Conservation (phyloP, 2,888 invertebrate genomes). For the Andrena chrysosceles region DNA sequence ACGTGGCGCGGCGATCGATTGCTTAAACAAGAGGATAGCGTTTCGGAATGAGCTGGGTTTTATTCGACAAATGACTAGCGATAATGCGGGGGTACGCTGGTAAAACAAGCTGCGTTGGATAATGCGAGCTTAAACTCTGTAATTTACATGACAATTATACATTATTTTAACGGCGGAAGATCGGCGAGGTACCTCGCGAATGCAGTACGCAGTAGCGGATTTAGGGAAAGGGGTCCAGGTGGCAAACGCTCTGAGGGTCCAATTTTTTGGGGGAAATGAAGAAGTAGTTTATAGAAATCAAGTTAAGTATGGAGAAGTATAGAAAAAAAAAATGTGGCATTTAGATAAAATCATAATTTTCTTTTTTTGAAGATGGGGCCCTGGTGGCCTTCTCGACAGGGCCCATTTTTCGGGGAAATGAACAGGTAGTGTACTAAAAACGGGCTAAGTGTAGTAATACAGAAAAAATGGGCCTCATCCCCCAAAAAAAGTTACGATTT, state of each 20-base stretch:
- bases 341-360: no score
- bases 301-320: conserved; percentile 29
- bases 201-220: conserved; percentile 46
- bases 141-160: conserved; percentile 81
- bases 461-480: no score
- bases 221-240: no score
- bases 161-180: conserved; percentile 77
- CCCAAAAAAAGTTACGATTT: no score
- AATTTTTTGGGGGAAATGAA: no score
- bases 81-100: conserved; percentile 16
- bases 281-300: conserved; percentile 7
- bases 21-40: conserved; percentile 12
- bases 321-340: no score
- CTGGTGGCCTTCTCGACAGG: no score
- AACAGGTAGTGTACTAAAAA: no score
- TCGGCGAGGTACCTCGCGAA: conserved; percentile 73
- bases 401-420: no score
- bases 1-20: conserved; percentile 10
- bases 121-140: conserved; percentile 76
- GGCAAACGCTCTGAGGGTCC: no score
- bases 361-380: no score
- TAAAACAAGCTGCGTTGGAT: conserved; percentile 61
- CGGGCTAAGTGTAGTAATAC: no score
- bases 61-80: conserved; percentile 33
- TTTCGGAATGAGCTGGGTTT: conserved; percentile 22